phyloP scores from a whole-genome alignment of 2,888 invertebrate species.

The Cyclophora albipunctata region DNA sequence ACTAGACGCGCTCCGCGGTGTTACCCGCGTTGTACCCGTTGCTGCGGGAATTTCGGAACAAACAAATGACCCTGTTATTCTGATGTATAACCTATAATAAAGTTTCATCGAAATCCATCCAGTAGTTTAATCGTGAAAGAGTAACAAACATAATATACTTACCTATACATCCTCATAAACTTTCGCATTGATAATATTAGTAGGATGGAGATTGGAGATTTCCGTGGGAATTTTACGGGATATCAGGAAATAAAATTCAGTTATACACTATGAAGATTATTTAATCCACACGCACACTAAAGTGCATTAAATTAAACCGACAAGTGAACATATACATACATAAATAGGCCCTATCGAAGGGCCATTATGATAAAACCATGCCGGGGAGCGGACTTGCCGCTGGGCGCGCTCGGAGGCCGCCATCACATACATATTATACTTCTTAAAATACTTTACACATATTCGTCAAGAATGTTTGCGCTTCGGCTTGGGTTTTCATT shows the following conservation, averaged over 20 bases:
- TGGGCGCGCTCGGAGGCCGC: constrained; percentile 27
- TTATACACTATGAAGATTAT: constrained; percentile 63
- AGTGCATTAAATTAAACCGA: constrained; percentile 52
- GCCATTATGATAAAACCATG: constrained; percentile 22
- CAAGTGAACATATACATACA: constrained; percentile 41
- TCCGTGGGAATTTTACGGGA: no score
- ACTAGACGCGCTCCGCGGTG: no score
- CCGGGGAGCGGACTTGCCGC: constrained; percentile 25
- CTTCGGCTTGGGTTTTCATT: constrained; percentile 43
- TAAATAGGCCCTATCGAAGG: constrained; percentile 30
- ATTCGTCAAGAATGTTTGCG: constrained; percentile 49
- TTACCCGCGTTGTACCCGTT: no score
- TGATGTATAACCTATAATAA: no score
- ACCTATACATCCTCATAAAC: no score
- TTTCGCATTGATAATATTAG: no score
- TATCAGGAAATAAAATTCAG: not conserved
- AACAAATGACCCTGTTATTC: no score
- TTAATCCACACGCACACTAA: constrained; percentile 59
- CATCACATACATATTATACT: constrained; percentile 32
- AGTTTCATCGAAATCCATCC: no score
- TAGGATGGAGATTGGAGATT: no score
- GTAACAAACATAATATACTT: no score
- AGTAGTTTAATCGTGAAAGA: no score
- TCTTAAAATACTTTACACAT: constrained; percentile 42
- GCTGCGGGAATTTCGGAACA: no score